Base-by-base conservation (phyloP, 2,888 invertebrate species). In the Hemicrepidius hirtus region DNA sequence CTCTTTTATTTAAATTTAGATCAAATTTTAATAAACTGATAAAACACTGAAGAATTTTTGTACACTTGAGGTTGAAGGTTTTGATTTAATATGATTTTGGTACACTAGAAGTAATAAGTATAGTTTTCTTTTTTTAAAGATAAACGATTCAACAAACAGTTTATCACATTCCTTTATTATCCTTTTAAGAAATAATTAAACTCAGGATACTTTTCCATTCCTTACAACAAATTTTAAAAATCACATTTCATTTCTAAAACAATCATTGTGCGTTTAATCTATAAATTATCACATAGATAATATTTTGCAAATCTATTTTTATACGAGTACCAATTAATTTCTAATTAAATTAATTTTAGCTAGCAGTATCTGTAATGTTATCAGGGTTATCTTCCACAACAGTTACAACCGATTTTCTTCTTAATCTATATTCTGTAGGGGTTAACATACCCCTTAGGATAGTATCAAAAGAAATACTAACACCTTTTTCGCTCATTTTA, bases 401-500 rank as follows among this genome's bases (percentile, higher is more conserved):
- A 3, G 66, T 24, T 16, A 50, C 59, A 40, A 50, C 40, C 0
- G 73, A 69, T 70, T 77, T 79, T 70, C 90, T 90, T 73, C 91
- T 86, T 79, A 91, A 86, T 76, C 93, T 87, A 81, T 92, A 92
- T 82, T 93, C 93, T 0, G 92, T 92, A 3, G 93, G 93, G 7
- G 93, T 93, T 75, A 93, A 83, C 91, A 93, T 91, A 40, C 93
- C 93, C 77, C 93, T 88, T 59, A 92, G 82, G 49, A 93, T 91
- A 0, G 93, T 93, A 74, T 93, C 92, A 77, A 91, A 92, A 4
- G 91, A 91, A 2, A 93, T 90, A 62, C 88, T 89, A 13, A 93
- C 89, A 0, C 92, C 93, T 80, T 92, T 92, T 69, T 90, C 90
- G 37, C 88, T 89, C 92, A 93, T 92, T 85, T 90, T 90, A 76